phyloP scores from a whole-genome alignment of 2,888 invertebrate genomes.

The Metellina segmentata region DNA sequence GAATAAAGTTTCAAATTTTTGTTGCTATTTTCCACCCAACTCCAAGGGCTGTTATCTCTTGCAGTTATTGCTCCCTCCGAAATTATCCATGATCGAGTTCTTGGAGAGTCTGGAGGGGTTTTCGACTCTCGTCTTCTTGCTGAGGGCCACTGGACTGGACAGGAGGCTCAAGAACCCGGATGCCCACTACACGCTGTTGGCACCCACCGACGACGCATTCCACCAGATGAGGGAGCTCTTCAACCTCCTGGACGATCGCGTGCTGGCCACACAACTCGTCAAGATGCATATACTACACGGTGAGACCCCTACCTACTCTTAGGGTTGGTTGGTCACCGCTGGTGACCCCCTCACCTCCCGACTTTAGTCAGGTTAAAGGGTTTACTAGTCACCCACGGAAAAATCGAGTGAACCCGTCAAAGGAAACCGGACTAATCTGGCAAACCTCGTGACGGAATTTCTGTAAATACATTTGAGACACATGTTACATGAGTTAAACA shows the following conservation, averaged over 20 bases:
- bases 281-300: constrained; percentile 83
- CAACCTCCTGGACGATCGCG: constrained; percentile 82
- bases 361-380: too few species aligned
- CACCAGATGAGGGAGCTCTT: constrained; percentile 82
- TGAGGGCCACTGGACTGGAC: constrained; percentile 80
- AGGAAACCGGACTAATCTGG: too few species aligned
- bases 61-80: constrained; percentile 82
- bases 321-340: too few species aligned
- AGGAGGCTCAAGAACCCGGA: constrained; percentile 80
- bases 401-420: too few species aligned
- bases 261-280: constrained; percentile 82
- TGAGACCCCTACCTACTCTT: background rate
- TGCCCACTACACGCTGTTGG: constrained; percentile 84
- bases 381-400: too few species aligned
- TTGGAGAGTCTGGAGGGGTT: constrained; percentile 82
- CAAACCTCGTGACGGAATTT: too few species aligned
- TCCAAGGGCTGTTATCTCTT: background rate
- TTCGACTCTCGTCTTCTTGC: constrained; percentile 82
- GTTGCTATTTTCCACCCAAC: too few species aligned
- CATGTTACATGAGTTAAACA: too few species aligned
- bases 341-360: too few species aligned
- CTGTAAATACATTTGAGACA: too few species aligned
- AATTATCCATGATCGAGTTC: constrained; percentile 82
- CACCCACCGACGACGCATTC: constrained; percentile 84
- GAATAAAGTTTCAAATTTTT: background rate